Percentiles rank a stretch among this genome's conserved stretches.
Evolutionary conservation across 2,888 invertebrate species (phyloP).

Genomic region (Cartodere bifasciata): DNA sequence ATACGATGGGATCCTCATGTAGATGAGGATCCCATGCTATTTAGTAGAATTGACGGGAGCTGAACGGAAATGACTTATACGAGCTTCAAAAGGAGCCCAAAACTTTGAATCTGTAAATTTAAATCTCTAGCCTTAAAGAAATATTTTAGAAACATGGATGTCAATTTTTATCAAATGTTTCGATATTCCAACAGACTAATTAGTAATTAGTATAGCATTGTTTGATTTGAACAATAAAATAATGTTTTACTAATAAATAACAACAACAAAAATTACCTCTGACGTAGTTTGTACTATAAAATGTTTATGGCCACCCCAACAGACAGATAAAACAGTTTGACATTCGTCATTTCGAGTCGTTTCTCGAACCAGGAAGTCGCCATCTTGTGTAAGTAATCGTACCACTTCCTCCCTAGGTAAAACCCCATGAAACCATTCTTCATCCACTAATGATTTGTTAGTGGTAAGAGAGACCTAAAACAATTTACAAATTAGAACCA

Average conservation of each 20-base stretch:
- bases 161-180: no score
- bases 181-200: no score
- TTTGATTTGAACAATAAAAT: constrained; percentile 1
- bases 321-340: constrained; percentile 87
- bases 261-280: constrained; percentile 48
- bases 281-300: constrained; percentile 92
- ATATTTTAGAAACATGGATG: no score
- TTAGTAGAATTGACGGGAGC: no score
- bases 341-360: constrained; percentile 83
- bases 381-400: constrained; percentile 76
- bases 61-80: no score
- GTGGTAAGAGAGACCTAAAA: constrained; percentile 29
- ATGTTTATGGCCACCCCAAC: constrained; percentile 93
- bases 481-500: no score
- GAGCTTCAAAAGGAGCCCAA: no score
- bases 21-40: no score
- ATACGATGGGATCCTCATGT: no score
- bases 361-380: constrained; percentile 89
- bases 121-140: no score
- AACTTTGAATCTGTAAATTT: no score
- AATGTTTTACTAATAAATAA: not conserved
- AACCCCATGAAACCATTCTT: constrained; percentile 97
- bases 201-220: no score
- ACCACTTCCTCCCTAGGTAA: constrained; percentile 93
- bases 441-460: constrained; percentile 63